Evolutionary conservation across 2,888 invertebrate genomes (phyloP).

Genomic region (Aphodius sticticus): DNA sequence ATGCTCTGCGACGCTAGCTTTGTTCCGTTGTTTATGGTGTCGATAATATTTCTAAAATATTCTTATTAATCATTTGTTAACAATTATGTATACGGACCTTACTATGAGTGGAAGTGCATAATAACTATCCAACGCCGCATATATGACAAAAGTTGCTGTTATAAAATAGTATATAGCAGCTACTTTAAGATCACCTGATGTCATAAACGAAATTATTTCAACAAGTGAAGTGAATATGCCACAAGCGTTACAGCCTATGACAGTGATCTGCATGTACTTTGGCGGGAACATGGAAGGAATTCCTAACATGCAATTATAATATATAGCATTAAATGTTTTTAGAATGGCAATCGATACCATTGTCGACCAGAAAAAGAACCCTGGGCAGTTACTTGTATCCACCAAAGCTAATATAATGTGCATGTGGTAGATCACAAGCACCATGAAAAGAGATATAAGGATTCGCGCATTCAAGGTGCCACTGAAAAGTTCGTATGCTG

Average conservation of each 20-base stretch:
- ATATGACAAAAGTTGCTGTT: constrained; percentile 88
- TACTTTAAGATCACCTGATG: constrained; percentile 77
- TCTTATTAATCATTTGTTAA: background rate
- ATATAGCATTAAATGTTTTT: constrained; percentile 89
- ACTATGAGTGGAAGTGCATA: constrained; percentile 93
- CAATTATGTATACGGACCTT: constrained; percentile 50
- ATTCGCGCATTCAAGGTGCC: constrained; percentile 89
- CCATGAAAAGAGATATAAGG: constrained; percentile 81
- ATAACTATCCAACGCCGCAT: constrained; percentile 94
- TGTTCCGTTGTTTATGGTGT: background rate
- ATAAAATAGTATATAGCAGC: constrained; percentile 98
- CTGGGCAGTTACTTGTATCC: constrained; percentile 79
- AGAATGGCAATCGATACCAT: constrained; percentile 82
- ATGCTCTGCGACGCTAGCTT: background rate
- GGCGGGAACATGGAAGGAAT: constrained; percentile 92
- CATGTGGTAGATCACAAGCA: constrained; percentile 82
- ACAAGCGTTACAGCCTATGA: constrained; percentile 91
- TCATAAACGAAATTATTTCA: constrained; percentile 70
- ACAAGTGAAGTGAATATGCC: constrained; percentile 87
- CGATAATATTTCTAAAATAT: background rate
- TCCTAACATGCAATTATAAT: constrained; percentile 97
- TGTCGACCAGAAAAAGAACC: constrained; percentile 86
- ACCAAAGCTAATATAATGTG: constrained; percentile 90
- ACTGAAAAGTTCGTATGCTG: constrained; percentile 61
- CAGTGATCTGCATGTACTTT: constrained; percentile 93